phyloP scores from a whole-genome alignment of 2,888 invertebrate species.

The Xanthia icteritia region DNA sequence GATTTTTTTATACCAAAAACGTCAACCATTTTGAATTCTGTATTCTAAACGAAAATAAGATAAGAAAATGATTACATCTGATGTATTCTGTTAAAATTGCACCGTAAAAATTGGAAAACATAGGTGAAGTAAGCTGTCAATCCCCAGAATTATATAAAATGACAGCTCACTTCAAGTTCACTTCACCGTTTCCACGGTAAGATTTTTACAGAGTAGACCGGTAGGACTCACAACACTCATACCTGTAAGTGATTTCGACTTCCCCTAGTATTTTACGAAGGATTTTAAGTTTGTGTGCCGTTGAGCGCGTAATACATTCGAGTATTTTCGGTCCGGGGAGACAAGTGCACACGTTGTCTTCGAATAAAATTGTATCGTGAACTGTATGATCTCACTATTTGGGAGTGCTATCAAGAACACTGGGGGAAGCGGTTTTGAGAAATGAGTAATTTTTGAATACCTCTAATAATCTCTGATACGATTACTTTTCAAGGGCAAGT shows the following conservation, averaged over 20 bases:
- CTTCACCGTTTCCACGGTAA: neutral
- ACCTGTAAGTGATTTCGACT: constrained; percentile 43
- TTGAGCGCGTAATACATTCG: constrained; percentile 70
- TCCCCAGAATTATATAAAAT: neutral
- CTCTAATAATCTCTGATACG: neutral
- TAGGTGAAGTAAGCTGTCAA: neutral
- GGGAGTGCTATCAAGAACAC: neutral
- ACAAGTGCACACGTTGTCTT: constrained; percentile 67
- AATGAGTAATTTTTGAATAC: neutral
- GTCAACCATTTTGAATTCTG: neutral
- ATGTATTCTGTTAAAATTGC: neutral
- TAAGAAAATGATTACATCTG: neutral
- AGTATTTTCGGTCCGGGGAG: constrained; percentile 64
- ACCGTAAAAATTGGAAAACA: neutral
- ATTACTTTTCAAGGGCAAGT: neutral
- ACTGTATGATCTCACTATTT: neutral
- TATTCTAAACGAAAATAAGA: neutral
- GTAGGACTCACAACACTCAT: neutral
- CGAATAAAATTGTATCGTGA: constrained; percentile 51
- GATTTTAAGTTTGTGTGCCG: constrained; percentile 70
- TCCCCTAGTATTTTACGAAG: constrained; percentile 48
- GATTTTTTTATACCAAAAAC: neutral
- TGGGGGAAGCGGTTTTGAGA: neutral
- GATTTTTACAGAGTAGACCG: neutral
- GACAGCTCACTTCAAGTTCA: neutral